A percentile compares a stretch with the other conserved stretches of the same genome.
These are phyloP conservation scores for Tenodera sinensis DNA, from an alignment of 2,888 invertebrate genomes.

Conservation along the genomic window DNA sequence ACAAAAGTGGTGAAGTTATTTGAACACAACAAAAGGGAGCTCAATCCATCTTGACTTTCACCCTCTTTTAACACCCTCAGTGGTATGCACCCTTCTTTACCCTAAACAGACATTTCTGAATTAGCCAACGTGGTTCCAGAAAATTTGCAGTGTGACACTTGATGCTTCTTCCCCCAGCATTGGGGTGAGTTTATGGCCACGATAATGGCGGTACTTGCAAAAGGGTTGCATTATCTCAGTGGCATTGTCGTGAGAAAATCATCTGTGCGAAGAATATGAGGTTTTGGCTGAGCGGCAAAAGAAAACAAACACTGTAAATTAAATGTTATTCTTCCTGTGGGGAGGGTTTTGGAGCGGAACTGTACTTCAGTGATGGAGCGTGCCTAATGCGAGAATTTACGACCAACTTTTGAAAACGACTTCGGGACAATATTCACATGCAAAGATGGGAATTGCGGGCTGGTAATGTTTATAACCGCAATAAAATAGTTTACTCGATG, in stretches of 20 bases:
- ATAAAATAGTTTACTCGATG: not conserved
- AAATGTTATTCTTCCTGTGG: not conserved
- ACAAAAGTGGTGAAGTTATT: slow-evolving; percentile 5
- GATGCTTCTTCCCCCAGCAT: not conserved
- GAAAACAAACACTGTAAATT: not conserved
- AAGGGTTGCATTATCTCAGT: not conserved
- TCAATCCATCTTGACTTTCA: not conserved
- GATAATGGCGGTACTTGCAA: not conserved
- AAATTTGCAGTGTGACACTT: not conserved
- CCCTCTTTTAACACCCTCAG: not conserved
- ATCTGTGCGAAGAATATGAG: not conserved
- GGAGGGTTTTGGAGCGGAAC: not conserved
- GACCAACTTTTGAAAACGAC: not conserved
- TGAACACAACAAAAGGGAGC: not conserved
- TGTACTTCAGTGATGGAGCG: not conserved
- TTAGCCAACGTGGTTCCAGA: slow-evolving; percentile 25
- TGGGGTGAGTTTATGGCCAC: not conserved
- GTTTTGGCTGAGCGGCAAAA: not conserved
- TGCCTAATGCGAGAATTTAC: not conserved
- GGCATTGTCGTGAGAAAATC: not conserved
- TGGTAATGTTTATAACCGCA: not conserved
- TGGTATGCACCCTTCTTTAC: not conserved
- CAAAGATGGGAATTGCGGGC: not conserved
- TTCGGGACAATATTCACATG: not conserved
- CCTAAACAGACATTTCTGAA: slow-evolving; percentile 28